phyloP scores from a whole-genome alignment of 2,113 vertebrate species.

The Amphiprion ocellaris region DNA sequence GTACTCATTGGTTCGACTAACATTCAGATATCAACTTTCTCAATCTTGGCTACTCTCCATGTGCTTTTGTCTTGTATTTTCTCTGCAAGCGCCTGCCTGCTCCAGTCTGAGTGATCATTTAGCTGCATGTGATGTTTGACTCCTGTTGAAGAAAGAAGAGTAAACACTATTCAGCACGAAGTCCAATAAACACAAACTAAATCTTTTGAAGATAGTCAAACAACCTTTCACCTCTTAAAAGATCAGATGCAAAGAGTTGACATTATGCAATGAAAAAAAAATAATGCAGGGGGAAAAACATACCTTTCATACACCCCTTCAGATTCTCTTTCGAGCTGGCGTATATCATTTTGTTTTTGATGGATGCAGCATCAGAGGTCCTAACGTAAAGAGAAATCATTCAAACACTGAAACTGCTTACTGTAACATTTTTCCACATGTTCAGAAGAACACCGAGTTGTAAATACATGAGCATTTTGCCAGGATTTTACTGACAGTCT shows the following conservation, averaged over 20 bases:
- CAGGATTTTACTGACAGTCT: not conserved
- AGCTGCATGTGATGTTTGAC: conserved; percentile 86
- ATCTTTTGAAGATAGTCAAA: not conserved
- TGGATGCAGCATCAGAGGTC: conserved; percentile 76
- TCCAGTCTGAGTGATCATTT: conserved; percentile 78
- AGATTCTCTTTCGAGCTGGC: conserved; percentile 86
- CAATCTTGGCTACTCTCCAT: conserved; percentile 7
- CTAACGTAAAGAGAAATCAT: conserved; percentile 62
- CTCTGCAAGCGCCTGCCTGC: conserved; percentile 71
- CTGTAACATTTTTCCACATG: not conserved
- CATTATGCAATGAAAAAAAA: not conserved
- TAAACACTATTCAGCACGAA: not conserved
- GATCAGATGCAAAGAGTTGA: not conserved
- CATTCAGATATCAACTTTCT: not conserved
- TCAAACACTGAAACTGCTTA: not conserved
- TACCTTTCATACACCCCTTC: conserved; percentile 80
- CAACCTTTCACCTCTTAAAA: not conserved
- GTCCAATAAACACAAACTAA: no score
- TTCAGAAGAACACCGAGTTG: not conserved
- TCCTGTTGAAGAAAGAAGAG: conserved; percentile 72
- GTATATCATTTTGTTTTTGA: conserved; percentile 86
- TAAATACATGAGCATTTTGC: not conserved
- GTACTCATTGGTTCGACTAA: not conserved
- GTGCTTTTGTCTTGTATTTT: conserved; percentile 67
- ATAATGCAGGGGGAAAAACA: not conserved